Evolutionary conservation across 35 echinoderm and acorn worm genomes (phyloP).

Genomic region (Heliocidaris erythrogramma): DNA sequence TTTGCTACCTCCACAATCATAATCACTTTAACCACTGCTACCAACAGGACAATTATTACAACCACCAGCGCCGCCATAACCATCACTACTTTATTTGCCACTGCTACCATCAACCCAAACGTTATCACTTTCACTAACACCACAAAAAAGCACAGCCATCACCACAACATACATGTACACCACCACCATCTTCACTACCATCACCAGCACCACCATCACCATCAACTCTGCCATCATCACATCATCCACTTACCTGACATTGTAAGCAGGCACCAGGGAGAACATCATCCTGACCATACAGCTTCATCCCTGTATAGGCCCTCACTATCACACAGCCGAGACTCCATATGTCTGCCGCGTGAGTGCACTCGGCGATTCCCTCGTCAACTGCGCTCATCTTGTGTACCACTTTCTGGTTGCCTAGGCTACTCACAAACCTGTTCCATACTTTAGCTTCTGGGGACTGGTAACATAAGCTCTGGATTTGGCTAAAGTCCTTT

Average conservation of each 20-base stretch:
- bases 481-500: slow-evolving; percentile 89
- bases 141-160: neutral
- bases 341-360: slow-evolving; percentile 88
- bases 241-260: slow-evolving; percentile 60
- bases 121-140: too few species aligned
- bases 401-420: slow-evolving; percentile 50
- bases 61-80: too few species aligned
- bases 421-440: slow-evolving; percentile 64
- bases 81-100: too few species aligned
- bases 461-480: slow-evolving; percentile 93
- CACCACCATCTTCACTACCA: too few species aligned
- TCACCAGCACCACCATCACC: too few species aligned
- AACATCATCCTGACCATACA: slow-evolving; percentile 84
- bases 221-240: neutral
- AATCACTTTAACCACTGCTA: too few species aligned
- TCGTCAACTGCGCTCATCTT: slow-evolving; percentile 55
- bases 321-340: slow-evolving; percentile 76
- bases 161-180: too few species aligned
- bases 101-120: too few species aligned
- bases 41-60: too few species aligned
- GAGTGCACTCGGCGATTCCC: slow-evolving; percentile 68
- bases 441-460: slow-evolving; percentile 89
- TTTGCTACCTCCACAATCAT: neutral
- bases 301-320: slow-evolving; percentile 74
- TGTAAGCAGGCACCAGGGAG: slow-evolving; percentile 74